phyloP scores from a whole-genome alignment of 2,113 vertebrate species.

The Centrocercus urophasianus region DNA sequence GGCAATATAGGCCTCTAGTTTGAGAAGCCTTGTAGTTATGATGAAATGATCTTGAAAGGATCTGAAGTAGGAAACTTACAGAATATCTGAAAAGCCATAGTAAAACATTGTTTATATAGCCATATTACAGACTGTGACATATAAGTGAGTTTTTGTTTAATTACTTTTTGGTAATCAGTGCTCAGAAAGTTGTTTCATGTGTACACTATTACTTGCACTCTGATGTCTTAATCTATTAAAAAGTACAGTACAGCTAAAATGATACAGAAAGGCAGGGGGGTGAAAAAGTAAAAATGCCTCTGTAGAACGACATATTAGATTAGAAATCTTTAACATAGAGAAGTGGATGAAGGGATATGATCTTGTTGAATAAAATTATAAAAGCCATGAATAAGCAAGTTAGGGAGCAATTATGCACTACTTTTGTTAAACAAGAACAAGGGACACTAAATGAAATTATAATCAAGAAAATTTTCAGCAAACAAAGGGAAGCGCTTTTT shows the following conservation, averaged over 20 bases:
- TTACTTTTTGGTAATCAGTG: not conserved
- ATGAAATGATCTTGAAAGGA: not conserved
- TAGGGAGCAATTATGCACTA: constrained; percentile 24
- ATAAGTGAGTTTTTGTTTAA: not conserved
- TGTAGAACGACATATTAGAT: constrained; percentile 9
- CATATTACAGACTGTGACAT: not conserved
- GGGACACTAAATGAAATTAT: constrained; percentile 49
- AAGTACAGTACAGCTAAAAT: not conserved
- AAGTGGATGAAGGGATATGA: not conserved
- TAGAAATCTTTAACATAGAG: not conserved
- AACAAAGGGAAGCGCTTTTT: constrained; percentile 64
- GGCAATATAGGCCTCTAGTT: not conserved
- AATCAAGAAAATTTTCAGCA: constrained; percentile 28
- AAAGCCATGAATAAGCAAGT: constrained; percentile 4
- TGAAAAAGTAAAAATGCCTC: not conserved
- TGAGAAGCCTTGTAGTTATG: not conserved
- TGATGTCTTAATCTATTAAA: not conserved
- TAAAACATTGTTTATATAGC: not conserved
- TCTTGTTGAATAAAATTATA: constrained; percentile 23
- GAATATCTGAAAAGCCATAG: not conserved
- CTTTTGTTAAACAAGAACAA: constrained; percentile 35
- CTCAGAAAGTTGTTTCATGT: not conserved
- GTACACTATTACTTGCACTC: not conserved
- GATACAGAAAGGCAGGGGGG: not conserved
- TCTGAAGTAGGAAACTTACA: not conserved